phyloP scores from a whole-genome alignment of 2,888 invertebrate genomes.

The Hyposoter dolosus region DNA sequence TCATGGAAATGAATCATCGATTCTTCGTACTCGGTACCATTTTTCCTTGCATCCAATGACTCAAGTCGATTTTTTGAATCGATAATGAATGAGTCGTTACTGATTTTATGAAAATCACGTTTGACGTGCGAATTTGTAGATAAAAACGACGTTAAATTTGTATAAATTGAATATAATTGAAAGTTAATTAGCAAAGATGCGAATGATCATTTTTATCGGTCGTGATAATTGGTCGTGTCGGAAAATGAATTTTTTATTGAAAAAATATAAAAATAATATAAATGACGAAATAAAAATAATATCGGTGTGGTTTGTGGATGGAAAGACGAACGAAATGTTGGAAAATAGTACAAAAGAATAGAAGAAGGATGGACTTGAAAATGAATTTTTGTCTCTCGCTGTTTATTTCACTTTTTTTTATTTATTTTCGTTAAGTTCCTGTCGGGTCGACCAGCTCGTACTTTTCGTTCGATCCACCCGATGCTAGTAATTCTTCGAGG shows the following conservation, averaged over 20 bases:
- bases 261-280: conserved; percentile 37
- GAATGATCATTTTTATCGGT: conserved; percentile 9
- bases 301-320: conserved; percentile 38
- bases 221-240: conserved; percentile 50
- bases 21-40: conserved; percentile 50
- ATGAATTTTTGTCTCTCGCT: conserved; percentile 20
- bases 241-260: conserved; percentile 42
- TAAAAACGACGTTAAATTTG: conserved; percentile 51
- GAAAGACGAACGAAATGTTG: not conserved
- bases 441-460: conserved; percentile 85
- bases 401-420: conserved; percentile 19
- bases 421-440: conserved; percentile 37
- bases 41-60: conserved; percentile 42
- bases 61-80: conserved; percentile 15
- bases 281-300: conserved; percentile 36
- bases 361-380: conserved; percentile 22
- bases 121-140: conserved; percentile 36
- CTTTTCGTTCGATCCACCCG: conserved; percentile 86
- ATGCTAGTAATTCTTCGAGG: conserved; percentile 84
- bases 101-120: not conserved
- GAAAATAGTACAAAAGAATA: conserved; percentile 41
- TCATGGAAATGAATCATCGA: conserved; percentile 48
- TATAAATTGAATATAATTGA: conserved; percentile 54
- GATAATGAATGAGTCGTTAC: conserved; percentile 24
- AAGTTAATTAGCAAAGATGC: not conserved